Percentiles rank a stretch among this genome's conserved stretches.
phyloP scores from a whole-genome alignment of 2,113 vertebrate genomes.

The Petrocephalus microphthalmus region DNA sequence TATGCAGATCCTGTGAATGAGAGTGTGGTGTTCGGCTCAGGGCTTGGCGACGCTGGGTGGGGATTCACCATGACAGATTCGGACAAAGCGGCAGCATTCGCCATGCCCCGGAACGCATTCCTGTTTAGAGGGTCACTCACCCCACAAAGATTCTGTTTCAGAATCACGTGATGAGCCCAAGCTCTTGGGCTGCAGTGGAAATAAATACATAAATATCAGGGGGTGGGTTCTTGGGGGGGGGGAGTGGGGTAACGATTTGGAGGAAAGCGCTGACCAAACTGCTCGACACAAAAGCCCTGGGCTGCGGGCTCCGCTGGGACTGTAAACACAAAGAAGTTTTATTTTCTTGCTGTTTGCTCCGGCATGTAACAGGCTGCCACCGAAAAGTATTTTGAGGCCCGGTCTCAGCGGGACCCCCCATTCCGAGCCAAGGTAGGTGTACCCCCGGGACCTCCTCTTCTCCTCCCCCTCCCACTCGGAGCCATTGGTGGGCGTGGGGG shows the following conservation, averaged over 20 bases:
- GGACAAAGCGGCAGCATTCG: neutral
- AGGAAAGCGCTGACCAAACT: conserved; percentile 3
- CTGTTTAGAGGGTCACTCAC: neutral
- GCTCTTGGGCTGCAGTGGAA: neutral
- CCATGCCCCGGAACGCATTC: neutral
- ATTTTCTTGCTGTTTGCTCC: conserved; percentile 19
- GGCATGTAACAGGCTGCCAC: conserved; percentile 16
- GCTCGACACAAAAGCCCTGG: neutral
- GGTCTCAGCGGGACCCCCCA: neutral
- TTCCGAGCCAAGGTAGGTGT: neutral
- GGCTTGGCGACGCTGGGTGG: neutral
- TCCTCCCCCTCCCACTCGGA: neutral
- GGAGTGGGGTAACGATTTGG: neutral
- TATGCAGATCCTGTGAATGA: neutral
- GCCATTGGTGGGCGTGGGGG: neutral
- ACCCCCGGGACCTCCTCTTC: conserved; percentile 5
- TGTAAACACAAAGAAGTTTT: conserved; percentile 19
- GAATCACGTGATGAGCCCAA: neutral
- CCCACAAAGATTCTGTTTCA: neutral
- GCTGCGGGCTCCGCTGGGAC: neutral
- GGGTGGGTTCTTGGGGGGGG: neutral
- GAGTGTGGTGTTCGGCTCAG: neutral
- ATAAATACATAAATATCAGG: conserved; percentile 1
- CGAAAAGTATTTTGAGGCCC: conserved; percentile 19
- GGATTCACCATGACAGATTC: neutral